A percentile compares a stretch with the other conserved stretches of the same genome.
phyloP scores from a whole-genome alignment of 2,797 vertebrate species.

The Coregonus sp. region DNA sequence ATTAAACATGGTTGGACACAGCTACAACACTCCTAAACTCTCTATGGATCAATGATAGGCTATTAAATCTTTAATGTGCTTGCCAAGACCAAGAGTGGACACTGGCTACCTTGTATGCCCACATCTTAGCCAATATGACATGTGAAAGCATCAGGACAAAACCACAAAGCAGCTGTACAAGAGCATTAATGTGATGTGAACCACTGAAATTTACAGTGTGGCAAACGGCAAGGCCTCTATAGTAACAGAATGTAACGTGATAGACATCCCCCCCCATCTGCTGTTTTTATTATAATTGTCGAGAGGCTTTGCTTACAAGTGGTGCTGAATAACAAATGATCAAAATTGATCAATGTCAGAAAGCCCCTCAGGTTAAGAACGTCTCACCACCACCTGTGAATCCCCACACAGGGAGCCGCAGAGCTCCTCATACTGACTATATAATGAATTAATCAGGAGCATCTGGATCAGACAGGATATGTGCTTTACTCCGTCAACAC shows the following conservation, averaged over 20 bases:
- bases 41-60: conserved; percentile 6
- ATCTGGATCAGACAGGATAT: not conserved
- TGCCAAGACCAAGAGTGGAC: not conserved
- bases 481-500: conserved; percentile 3
- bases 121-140: not conserved
- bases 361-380: conserved; percentile 20
- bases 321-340: conserved; percentile 36
- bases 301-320: conserved; percentile 9
- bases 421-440: not conserved
- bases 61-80: conserved; percentile 14
- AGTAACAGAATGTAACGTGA: conserved; percentile 48
- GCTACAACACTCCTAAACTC: conserved; percentile 5
- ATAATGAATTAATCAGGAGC: not conserved
- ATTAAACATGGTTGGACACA: conserved; percentile 23
- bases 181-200: conserved; percentile 36
- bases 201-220: conserved; percentile 35
- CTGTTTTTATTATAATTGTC: not conserved
- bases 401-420: no score
- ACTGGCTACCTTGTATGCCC: not conserved
- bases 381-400: not conserved
- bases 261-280: conserved; percentile 29
- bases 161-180: conserved; percentile 29
- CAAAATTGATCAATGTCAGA: conserved; percentile 21
- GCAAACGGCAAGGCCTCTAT: conserved; percentile 34
- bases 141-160: conserved; percentile 12